Evolutionary conservation across 2,888 invertebrate genomes (phyloP), one percentile per base, ranked within the genome.

Genomic region (Blomia tropicalis): DNA sequence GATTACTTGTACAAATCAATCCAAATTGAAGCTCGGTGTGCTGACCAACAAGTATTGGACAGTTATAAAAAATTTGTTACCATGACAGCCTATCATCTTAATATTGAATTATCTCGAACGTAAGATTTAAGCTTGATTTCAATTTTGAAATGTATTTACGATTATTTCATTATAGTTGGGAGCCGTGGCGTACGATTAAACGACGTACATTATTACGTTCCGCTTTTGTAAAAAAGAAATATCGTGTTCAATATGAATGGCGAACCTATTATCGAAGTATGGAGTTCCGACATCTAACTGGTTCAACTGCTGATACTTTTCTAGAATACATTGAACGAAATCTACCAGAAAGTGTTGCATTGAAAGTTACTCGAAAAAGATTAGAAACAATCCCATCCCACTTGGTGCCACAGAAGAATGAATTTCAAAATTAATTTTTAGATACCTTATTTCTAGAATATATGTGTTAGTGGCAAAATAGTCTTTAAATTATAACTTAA

Each of bases 321-420:
- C 75, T 98, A 60, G 98, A 98, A 76, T 98, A 98, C 73, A 82
- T 95, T 64, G 84, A 98, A 74, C 79, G 96, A 70, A 96, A 96
- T 77, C 78, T 98, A 61, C 98, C 98, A 0, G 98, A 98, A 79
- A 96, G 96, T 43, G 87, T 96, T 67, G 88, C 89, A 2, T 80
- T 98, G 74, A 91, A 91, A 78, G 83, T 68, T 30, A 66, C 64
- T 22, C 67, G 66, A 53, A 30, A 59, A n/a, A 62, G 63, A 29
- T 43, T 66, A 17, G 59, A 58, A 14, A 19, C 53, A 25, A 17
- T 73, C 1, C 70, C 70, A 1, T 69, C 70, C 23, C 62, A 66
- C 22, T 32, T 62, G 27, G n/a, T 4, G 2, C 61, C 56, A 36
- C 56, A 14, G 41, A n/a, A n/a, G 41, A 14, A 41, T n/a, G n/a